Base-by-base conservation (phyloP, 2,888 invertebrate species). In the Cordylochernes scorpioides region DNA sequence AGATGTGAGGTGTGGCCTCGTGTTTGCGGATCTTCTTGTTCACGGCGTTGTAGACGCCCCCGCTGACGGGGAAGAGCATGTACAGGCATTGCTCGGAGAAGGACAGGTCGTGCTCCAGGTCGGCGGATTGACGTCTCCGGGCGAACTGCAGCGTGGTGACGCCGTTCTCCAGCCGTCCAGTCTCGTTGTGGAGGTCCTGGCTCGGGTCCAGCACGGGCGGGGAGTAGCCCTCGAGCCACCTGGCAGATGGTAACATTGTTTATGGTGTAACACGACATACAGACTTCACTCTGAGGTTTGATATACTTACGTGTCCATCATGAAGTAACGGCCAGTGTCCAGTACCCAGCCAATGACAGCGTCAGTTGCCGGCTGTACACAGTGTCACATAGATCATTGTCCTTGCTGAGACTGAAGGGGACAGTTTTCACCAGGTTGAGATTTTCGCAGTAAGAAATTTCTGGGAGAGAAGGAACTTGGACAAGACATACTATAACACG, bases 341-440 rank as follows among this genome's bases (percentile, higher is more conserved):
- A 80, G 78, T 15, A 82, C 70, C 75, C 78, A 80, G 2, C 82
- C 84, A 13, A 84, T 59, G 14, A 84, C 64, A 0, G 77, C 73
- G 49, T 84, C 84, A 0, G 78, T 73, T 57, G 78, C 73, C 0
- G 73, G 67, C 71, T 71, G 50, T 14, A 49, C n/a, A n/a, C n/a
- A n/a, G n/a, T n/a, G n/a, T n/a, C n/a, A n/a, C n/a, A n/a, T n/a
- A n/a, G n/a, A n/a, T n/a, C n/a, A n/a, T n/a, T n/a, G n/a, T n/a
- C n/a, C n/a, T n/a, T n/a, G n/a, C n/a, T n/a, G n/a, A n/a, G n/a
- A n/a, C n/a, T n/a, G n/a, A n/a, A n/a, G n/a, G n/a, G n/a, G n/a
- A n/a, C n/a, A n/a, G n/a, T n/a, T n/a, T n/a, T n/a, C n/a, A n/a
- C n/a, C n/a, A n/a, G n/a, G n/a, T n/a, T n/a, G n/a, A n/a, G n/a